Evolutionary conservation across 2,797 vertebrate species (phyloP).

Genomic region (Pitangus sulphuratus): DNA sequence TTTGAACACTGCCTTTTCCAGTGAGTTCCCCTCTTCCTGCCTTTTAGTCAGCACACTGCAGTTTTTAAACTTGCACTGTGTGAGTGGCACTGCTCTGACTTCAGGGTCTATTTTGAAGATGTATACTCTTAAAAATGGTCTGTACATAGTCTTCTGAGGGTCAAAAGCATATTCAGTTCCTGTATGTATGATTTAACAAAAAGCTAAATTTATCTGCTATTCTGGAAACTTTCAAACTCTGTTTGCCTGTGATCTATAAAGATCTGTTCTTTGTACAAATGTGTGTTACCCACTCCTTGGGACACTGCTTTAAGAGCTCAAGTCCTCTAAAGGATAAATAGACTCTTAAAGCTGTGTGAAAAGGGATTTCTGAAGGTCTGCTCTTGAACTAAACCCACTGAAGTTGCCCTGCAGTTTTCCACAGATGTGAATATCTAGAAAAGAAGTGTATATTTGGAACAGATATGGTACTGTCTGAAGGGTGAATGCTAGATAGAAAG

Average conservation of each 20-base stretch:
- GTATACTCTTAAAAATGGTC: neutral
- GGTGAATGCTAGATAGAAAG: neutral
- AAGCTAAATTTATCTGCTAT: neutral
- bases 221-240: neutral
- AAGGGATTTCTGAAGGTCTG: neutral
- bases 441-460: neutral
- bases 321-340: neutral
- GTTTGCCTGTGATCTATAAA: neutral
- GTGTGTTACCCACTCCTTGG: neutral
- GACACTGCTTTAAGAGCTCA: neutral
- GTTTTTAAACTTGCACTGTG: fast-evolving
- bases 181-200: neutral
- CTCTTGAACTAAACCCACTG: neutral
- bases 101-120: neutral
- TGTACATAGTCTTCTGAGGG: neutral
- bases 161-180: neutral
- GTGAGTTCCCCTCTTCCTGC: neutral
- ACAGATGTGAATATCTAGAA: neutral
- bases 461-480: fast-evolving
- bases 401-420: neutral
- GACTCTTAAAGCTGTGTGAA: neutral
- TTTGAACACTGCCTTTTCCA: neutral
- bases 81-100: neutral
- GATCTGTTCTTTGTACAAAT: neutral
- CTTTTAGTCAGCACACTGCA: neutral